Conservation (phyloP, 2,888 invertebrate genomes). For the Pyrrhosoma nymphula region DNA sequence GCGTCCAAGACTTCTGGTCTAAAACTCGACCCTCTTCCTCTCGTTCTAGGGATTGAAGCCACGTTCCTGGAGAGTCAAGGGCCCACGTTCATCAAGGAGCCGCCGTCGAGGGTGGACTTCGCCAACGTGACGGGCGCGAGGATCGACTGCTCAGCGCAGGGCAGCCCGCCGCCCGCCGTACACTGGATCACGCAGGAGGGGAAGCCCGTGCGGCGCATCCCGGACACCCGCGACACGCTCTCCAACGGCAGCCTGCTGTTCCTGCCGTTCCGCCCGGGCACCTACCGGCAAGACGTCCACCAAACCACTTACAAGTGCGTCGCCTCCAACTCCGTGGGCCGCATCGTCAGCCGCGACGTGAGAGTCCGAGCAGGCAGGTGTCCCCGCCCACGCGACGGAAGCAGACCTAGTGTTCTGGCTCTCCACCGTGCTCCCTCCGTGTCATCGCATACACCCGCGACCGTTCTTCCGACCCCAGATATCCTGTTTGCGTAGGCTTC, state of each 20-base stretch:
- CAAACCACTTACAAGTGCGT: conserved; percentile 74
- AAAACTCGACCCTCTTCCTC: too few relatives aligned
- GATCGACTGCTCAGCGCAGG: conserved; percentile 74
- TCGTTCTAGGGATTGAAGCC: conserved; percentile 4
- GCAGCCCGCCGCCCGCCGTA: conserved; percentile 73
- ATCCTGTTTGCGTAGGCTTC: too few relatives aligned
- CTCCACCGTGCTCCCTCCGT: too few relatives aligned
- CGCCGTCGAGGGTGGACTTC: conserved; percentile 74
- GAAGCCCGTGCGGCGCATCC: conserved; percentile 72
- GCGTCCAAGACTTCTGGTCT: too few relatives aligned
- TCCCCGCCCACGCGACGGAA: not conserved
- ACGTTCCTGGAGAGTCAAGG: conserved; percentile 70
- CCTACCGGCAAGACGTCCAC: conserved; percentile 75
- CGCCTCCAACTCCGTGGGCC: conserved; percentile 74
- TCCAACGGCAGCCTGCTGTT: conserved; percentile 74
- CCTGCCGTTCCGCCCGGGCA: conserved; percentile 74
- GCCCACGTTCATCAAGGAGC: conserved; percentile 74
- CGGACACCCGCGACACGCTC: conserved; percentile 73
- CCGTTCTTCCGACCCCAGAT: too few relatives aligned
- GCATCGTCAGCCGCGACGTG: conserved; percentile 74
- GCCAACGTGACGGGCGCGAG: conserved; percentile 74
- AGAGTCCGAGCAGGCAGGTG: conserved; percentile 74
- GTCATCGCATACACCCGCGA: too few relatives aligned
- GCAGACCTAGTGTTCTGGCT: too few relatives aligned
- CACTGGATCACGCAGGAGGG: conserved; percentile 74